Evolutionary conservation across 2,113 vertebrate genomes (phyloP), one percentile per base, ranked within the genome.

Genomic region (Stegostoma tigrinum): DNA sequence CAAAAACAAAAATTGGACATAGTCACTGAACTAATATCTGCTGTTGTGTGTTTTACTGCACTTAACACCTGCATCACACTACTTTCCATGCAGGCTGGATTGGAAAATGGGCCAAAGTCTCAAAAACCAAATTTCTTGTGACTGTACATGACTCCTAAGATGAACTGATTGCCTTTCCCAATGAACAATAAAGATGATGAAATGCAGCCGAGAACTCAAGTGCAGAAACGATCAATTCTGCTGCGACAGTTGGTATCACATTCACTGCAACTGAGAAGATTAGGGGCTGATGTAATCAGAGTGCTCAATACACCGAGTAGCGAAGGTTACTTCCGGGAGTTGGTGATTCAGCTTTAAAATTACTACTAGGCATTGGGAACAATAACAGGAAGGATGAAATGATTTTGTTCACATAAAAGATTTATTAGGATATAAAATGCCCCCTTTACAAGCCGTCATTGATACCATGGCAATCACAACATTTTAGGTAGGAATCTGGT

Each of bases 261-360:
- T 90, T 61, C 52, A 64, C 30, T 34, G 87, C 87, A 90, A 64
- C 48, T 90, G 87, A 30, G 52, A 90, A 90, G 87, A 90, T 90
- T 90, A 90, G 61, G 52, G 87, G 52, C 87, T 90, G 87, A 90
- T n/a, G 52, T 90, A 90, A 89, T 90, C 52, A 30, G 61, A 90
- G 30, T 30, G 87, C 87, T 90, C 87, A 90, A 61, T 52, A 90
- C 52, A 64, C 14, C 34, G 42, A 89, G 48, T 19, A 61, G 24
- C 2, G 87, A 90, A 90, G 12, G 52, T 55, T 64, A 34, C 55
- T 90, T 90, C 42, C 27, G 30, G 87, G 52, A 90, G 52, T 61
- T 64, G 30, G 52, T 90, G 87, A 90, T 61, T 90, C 86, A 55
- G 48, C 55, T 90, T 61, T 64, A 34, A 90, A 87, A 90, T 34